These are phyloP conservation scores for Parapristionchus giblindavisi DNA, from an alignment of 2,888 invertebrate species.

Conservation along the genomic window DNA sequence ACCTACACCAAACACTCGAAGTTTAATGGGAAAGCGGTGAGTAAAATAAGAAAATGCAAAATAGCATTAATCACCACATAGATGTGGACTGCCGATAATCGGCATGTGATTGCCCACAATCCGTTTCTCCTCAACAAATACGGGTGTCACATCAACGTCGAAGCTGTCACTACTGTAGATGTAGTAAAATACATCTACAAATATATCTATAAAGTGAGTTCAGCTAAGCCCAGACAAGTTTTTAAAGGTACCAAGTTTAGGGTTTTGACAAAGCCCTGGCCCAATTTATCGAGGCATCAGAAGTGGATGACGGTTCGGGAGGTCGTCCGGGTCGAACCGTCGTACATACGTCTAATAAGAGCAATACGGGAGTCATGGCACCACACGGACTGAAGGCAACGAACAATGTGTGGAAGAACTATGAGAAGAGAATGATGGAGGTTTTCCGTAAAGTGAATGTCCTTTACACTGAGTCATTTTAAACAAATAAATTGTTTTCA, in stretches of 20 bases:
- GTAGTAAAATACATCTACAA: constrained; percentile 23
- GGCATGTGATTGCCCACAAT: constrained; percentile 9
- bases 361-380: not conserved
- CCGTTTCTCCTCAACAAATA: constrained; percentile 13
- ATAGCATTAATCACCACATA: not conserved
- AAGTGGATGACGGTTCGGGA: not conserved
- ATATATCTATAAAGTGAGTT: constrained; percentile 20
- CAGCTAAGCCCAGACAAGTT: not conserved
- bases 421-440: not conserved
- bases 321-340: not conserved
- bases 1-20: not conserved
- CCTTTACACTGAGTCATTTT: not conserved
- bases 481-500: not conserved
- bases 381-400: not conserved
- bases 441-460: not conserved
- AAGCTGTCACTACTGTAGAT: constrained; percentile 8
- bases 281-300: not conserved
- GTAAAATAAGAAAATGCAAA: not conserved
- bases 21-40: not conserved
- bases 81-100: not conserved
- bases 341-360: not conserved
- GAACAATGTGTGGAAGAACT: not conserved
- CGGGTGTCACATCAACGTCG: constrained; percentile 19
- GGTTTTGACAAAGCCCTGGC: not conserved
- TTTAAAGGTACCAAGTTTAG: not conserved